Percentiles rank a stretch among this genome's conserved stretches.
Evolutionary conservation across 92 coral and sea anemone genomes (phyloP).

Genomic region (Porites cylindrica): DNA sequence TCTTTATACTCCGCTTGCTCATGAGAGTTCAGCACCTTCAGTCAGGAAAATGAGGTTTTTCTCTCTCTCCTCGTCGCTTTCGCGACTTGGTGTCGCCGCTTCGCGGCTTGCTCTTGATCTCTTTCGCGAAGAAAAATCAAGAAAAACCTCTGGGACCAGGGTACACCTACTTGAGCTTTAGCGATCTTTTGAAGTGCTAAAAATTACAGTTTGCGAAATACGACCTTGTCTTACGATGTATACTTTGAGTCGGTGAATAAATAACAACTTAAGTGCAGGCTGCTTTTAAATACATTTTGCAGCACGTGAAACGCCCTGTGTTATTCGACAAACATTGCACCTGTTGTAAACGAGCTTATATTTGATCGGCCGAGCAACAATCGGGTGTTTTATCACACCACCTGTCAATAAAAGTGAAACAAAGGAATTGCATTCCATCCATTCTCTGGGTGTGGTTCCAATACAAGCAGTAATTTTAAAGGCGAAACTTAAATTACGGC

Average conservation of each 20-base stretch:
- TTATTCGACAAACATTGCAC: conserved; percentile 9
- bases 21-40: no score
- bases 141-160: no score
- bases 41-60: no score
- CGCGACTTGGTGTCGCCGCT: no score
- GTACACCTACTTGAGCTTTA: not conserved
- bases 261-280: not conserved
- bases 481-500: no score
- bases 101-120: no score
- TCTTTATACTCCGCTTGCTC: no score
- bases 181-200: not conserved
- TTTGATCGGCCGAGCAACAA: conserved; percentile 23
- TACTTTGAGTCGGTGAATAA: not conserved
- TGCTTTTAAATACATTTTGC: conserved; percentile 11
- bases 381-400: conserved; percentile 10
- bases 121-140: no score
- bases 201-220: not conserved
- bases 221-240: conserved; percentile 4
- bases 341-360: not conserved
- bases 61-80: no score
- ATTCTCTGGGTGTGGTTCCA: not conserved
- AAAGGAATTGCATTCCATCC: conserved; percentile 26
- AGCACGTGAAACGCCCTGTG: conserved; percentile 33
- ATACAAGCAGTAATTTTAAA: no score
- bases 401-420: not conserved